A percentile compares a stretch with the other conserved stretches of the same genome.
phyloP scores from a whole-genome alignment of 2,113 vertebrate species.

The Cyanoderma ruficeps region DNA sequence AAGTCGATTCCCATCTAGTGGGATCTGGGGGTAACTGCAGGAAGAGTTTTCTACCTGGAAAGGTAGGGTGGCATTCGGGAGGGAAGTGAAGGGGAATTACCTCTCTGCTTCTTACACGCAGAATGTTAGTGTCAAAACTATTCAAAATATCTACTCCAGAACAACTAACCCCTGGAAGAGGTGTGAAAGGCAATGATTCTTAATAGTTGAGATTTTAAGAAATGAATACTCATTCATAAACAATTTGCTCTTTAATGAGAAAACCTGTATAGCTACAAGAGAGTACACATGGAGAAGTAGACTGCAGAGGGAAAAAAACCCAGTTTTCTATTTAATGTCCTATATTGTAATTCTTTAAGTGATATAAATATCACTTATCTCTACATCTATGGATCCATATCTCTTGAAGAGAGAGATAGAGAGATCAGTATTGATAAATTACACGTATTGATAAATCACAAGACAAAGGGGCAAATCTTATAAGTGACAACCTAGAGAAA shows the following conservation, averaged over 20 bases:
- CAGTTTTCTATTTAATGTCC: neutral
- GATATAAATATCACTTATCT: neutral
- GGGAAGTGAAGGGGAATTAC: neutral
- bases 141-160: neutral
- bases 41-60: neutral
- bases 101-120: neutral
- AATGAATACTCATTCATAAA: neutral
- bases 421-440: neutral
- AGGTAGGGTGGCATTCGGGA: neutral
- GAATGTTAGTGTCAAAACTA: neutral
- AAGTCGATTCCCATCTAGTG: neutral
- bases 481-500: neutral
- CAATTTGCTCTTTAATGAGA: neutral
- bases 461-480: neutral
- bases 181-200: neutral
- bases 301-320: neutral
- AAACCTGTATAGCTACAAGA: neutral
- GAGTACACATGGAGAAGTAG: accelerated
- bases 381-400: neutral
- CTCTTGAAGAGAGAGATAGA: neutral
- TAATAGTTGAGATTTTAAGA: neutral
- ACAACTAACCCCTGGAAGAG: neutral
- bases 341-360: neutral
- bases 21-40: neutral
- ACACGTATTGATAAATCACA: neutral